phyloP scores from a whole-genome alignment of 2,113 vertebrate genomes.

The Anguilla japonica region DNA sequence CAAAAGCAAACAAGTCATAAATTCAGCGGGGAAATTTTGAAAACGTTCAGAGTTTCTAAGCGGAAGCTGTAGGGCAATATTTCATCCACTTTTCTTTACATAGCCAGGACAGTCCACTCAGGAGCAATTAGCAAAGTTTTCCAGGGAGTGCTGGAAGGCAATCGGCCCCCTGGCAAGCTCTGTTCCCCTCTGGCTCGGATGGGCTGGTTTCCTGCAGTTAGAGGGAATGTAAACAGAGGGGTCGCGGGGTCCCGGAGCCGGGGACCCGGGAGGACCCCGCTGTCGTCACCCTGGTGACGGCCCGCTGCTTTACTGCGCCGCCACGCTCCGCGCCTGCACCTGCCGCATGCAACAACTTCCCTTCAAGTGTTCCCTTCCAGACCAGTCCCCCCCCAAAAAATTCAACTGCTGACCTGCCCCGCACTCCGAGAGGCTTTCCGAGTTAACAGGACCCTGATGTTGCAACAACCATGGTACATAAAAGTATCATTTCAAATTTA shows the following conservation, averaged over 20 bases:
- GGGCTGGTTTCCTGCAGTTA: background rate
- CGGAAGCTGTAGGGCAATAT: background rate
- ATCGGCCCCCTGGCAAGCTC: background rate
- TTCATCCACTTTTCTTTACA: background rate
- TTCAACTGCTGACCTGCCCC: too few species aligned
- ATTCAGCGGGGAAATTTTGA: background rate
- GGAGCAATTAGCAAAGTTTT: too few species aligned
- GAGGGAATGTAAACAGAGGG: conserved; percentile 1
- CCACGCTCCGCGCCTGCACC: background rate
- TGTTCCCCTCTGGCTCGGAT: background rate
- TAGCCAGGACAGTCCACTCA: too few species aligned
- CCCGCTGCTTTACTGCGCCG: background rate
- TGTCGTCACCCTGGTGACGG: background rate
- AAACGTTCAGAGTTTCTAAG: background rate
- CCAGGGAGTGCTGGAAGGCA: too few species aligned
- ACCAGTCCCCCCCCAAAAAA: too few species aligned
- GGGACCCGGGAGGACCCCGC: conserved; percentile 1
- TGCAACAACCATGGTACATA: too few species aligned
- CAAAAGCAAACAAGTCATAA: background rate
- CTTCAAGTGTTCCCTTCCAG: background rate
- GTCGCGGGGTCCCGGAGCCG: background rate
- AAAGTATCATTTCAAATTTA: too few species aligned
- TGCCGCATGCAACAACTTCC: background rate
- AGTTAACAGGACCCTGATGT: too few species aligned
- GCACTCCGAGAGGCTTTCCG: too few species aligned